Evolutionary conservation across 2,797 vertebrate species (phyloP), one percentile per base, ranked within the genome.

Genomic region (Diceros bicornis): DNA sequence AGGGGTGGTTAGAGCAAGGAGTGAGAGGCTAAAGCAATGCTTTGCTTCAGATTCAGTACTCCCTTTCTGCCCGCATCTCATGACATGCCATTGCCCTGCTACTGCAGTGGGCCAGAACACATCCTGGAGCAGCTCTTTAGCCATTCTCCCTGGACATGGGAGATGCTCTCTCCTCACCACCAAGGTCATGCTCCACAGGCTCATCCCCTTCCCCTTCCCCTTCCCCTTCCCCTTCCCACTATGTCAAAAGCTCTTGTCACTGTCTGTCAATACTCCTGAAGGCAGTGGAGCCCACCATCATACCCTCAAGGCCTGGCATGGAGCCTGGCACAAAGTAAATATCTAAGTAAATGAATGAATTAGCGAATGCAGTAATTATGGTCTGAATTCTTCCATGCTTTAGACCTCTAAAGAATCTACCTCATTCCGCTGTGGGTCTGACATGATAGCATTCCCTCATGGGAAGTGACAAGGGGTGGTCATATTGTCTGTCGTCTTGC

Each of bases 291-390:
- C 14, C 50, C 44, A 75, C 18, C 20, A 20, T 79, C 57, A 75
- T 34, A 87, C 20, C 62, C 41, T 61, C 10, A 44, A 92, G 29
- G 44, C 17, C 47, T 87, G 72, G 20, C 37, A 72, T 23, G 25
- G 91, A 94, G 61, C 21, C 78, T 89, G 64, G 78, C 44, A 91
- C 55, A 59, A 90, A 95, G 61, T 71, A 88, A 91, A 89, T 81
- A 12, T 37, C 79, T 96, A 55, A 74, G 44, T 52, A 52, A 84
- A 59, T 25, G 20, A 91, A 89, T 74, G 32, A 92, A 68, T 94
- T 86, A 71, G 25, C 69, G 27, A 84, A 85, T 89, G 25, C 41
- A 79, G 29, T 50, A 44, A 69, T 89, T 74, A 57, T 72, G 4
- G 4, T 87, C 41, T 96, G 52, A 94, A 84, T 83, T 91, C n/a